A percentile compares a stretch with the other conserved stretches of the same genome.
Conservation (phyloP, 2,113 vertebrate species). For the Bos taurus region ARS-UCD2.0 NC_037339.1:24363501-24364000, state of each 20-base stretch:
- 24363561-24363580: constrained; percentile 62
- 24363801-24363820: background rate
- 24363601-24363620: background rate
- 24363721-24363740: background rate
- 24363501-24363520: constrained; percentile 60
- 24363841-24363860: background rate
- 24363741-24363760: background rate
- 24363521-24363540: constrained; percentile 63
- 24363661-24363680: constrained; percentile 19
- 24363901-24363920: background rate
- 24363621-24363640: constrained; percentile 56
- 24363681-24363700: constrained; percentile 43
- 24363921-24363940: background rate
- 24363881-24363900: background rate
- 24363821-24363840: background rate
- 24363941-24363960: background rate
- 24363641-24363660: constrained; percentile 47
- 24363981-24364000: background rate
- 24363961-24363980: background rate
- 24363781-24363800: background rate
- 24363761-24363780: background rate
- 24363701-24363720: constrained; percentile 16
- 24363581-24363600: constrained; percentile 13
- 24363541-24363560: constrained; percentile 58
- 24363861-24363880: background rate